Evolutionary conservation across 2,797 vertebrate genomes (phyloP), one percentile per base, ranked within the genome.

Genomic region (Coreius guichenoti): DNA sequence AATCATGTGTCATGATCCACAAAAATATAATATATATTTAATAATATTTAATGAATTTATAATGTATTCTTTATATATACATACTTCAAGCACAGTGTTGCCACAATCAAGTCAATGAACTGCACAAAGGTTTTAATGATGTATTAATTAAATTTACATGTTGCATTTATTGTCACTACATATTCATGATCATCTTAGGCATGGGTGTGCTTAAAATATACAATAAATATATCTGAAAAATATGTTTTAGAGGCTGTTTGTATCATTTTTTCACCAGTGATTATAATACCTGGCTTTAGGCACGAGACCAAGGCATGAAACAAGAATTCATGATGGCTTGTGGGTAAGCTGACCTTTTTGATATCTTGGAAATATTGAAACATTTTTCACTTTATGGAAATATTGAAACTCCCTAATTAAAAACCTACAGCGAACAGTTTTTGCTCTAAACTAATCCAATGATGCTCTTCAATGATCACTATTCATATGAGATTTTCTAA

Each of bases 291-390:
- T 81, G 33, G 49, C 23, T 67, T 45, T 56, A 81, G 68, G 80
- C 68, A 73, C 36, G 19, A 82, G 26, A 73, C 68, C 51, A 29
- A 82, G 68, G 68, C 68, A 73, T 67, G 61, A 67, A 56, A 76
- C 33, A 56, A 36, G 12, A 16, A 39, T 56, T 56, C 21, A n/a
- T 56, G 51, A 23, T 76, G 49, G 74, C 51, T 56, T 56, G 21
- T 74, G 45, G 8, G 43, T 73, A 49, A 73, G 49, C 6, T 36
- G 49, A 54, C 12, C 4, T 31, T 23, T 29, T 36, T 56, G 31
- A 56, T 8, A 36, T 56, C 21, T n/a, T 56, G 5, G 19, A 75
- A 56, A 36, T 56, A 56, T 16, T 56, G 14, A 17, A 65, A 65
- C 29, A 2, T 2, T 16, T 29, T 8, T 65, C 0, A 9, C 6